Base-by-base conservation (phyloP, 1,140 invertebrate species). In the Drosophila tani region DNA sequence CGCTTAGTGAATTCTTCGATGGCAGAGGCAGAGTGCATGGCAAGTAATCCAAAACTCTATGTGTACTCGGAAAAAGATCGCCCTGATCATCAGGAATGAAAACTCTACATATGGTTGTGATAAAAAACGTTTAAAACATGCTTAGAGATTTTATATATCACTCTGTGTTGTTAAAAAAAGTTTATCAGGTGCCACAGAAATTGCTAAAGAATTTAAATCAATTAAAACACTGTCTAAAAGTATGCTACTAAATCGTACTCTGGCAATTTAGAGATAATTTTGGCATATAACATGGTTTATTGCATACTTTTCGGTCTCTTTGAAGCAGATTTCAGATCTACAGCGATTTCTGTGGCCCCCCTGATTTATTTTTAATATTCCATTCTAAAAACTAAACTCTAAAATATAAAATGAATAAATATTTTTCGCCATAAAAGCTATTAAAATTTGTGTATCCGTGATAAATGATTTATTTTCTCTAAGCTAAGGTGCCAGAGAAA, bases 21-120 rank as follows among this genome's bases (percentile, higher is more conserved):
- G 43, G 38, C 47, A 49, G 38, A 53, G 49, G 50, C 41, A 55
- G 49, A 53, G 55, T 73, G 67, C 68, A 62, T 27, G 47, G 56
- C 69, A 74, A 40, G 53, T 17, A 14, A 55, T 70, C 49, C 29
- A 67, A 38, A 46, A 68, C 15, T 55, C 63, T 50, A 68, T 50
- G 17, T 2, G 21, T 11, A 35, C 66, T 69, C 27, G 32, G 29
- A 29, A 55, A 21, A 45, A 38, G 17, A 65, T 46, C 7, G 63
- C 49, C 49, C 29, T 38, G 5, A 9, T 15, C 15, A 51, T 24
- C 5, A 3, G 7, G 2, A 21, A 11, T 3, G 0, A 47, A 8
- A 49, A 24, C n/a, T 5, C 5, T 35, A 35, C 11, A 12, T n/a
- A 17, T 5, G 6, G 21, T 19, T 35, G 7, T 53, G 32, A 19